Evolutionary conservation across 2,888 invertebrate genomes (phyloP).

Genomic region (Beris chalybata): DNA sequence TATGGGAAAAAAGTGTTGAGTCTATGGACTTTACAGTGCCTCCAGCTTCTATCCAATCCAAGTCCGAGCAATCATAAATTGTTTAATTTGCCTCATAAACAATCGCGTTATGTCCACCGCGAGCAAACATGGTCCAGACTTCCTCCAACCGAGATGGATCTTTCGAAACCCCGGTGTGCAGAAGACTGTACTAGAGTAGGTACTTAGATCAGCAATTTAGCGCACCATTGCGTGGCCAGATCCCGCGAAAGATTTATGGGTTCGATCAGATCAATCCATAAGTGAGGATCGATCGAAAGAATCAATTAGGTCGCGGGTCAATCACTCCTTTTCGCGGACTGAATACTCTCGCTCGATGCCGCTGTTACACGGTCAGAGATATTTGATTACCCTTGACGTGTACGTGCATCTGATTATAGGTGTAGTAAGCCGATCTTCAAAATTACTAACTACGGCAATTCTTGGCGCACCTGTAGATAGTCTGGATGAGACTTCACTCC

Average conservation of each 20-base stretch:
- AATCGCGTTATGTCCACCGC: constrained; percentile 51
- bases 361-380: constrained; percentile 30
- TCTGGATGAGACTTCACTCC: background rate
- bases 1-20: constrained; percentile 35
- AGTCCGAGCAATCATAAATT: constrained; percentile 53
- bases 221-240: constrained; percentile 43
- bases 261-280: constrained; percentile 14
- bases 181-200: background rate
- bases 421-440: constrained; percentile 42
- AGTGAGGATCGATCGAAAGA: constrained; percentile 22
- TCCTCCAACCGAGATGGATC: background rate
- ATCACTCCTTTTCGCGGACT: constrained; percentile 34
- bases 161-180: constrained; percentile 5
- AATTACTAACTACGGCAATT: background rate
- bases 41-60: constrained; percentile 22
- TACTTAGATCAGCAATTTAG: constrained; percentile 50
- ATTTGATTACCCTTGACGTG: constrained; percentile 58
- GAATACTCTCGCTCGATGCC: constrained; percentile 42
- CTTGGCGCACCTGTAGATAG: background rate
- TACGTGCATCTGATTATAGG: constrained; percentile 58
- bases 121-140: constrained; percentile 13
- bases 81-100: constrained; percentile 58
- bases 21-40: constrained; percentile 35
- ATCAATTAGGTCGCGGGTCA: constrained; percentile 31
- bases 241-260: constrained; percentile 13